Percentiles rank a stretch among this genome's conserved stretches.
These are phyloP conservation scores for Pionites leucogaster DNA, from an alignment of 2,113 vertebrate species.

Conservation along the genomic window DNA sequence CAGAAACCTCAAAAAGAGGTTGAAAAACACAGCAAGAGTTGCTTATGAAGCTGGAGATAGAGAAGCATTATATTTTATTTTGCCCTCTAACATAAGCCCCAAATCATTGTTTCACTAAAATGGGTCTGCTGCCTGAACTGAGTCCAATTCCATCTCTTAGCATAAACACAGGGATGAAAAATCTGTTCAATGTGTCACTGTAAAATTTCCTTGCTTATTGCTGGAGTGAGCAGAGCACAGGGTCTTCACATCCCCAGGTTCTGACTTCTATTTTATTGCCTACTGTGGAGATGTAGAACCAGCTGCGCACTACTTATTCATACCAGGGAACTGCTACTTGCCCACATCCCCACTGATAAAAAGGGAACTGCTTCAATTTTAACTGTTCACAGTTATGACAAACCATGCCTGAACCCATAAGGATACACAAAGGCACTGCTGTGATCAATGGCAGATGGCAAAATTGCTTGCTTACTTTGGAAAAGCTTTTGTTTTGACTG, in stretches of 20 bases:
- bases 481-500: background rate
- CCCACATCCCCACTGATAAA: background rate
- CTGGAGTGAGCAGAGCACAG: background rate
- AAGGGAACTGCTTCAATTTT: background rate
- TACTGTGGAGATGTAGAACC: background rate
- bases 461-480: background rate
- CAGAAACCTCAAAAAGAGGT: slow-evolving; percentile 60
- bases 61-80: slow-evolving; percentile 64
- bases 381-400: background rate
- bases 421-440: background rate
- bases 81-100: slow-evolving; percentile 56
- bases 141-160: slow-evolving; percentile 58
- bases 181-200: background rate
- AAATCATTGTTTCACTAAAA: slow-evolving; percentile 64
- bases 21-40: slow-evolving; percentile 55
- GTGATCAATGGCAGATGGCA: background rate
- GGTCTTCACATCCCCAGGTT: background rate
- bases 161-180: slow-evolving; percentile 40
- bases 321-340: background rate
- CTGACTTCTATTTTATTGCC: background rate
- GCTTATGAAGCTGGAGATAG: slow-evolving; percentile 59
- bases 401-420: background rate
- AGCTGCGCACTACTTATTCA: background rate
- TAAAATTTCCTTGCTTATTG: slow-evolving; percentile 44
- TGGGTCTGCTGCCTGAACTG: slow-evolving; percentile 47